Evolutionary conservation across 2,113 vertebrate species (phyloP).

Genomic region (Forbesichthys agassizii): DNA sequence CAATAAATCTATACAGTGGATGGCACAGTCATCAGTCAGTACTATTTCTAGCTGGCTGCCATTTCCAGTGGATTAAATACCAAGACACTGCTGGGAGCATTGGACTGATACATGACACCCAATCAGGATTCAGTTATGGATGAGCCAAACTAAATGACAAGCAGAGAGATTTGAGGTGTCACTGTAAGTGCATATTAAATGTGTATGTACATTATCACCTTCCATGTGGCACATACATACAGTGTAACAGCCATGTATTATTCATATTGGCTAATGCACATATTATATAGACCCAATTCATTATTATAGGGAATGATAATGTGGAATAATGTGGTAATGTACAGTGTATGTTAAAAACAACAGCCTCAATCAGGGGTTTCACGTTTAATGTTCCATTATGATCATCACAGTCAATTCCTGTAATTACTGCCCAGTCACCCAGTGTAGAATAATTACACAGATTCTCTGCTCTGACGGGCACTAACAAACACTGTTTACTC

Average conservation of each 20-base stretch:
- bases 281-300: not conserved
- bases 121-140: conserved; percentile 3
- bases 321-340: too few relatives aligned
- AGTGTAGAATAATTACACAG: conserved; percentile 18
- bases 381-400: conserved; percentile 20
- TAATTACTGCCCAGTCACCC: conserved; percentile 30
- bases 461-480: conserved; percentile 40
- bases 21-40: conserved; percentile 14
- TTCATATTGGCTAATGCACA: too few relatives aligned
- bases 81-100: conserved; percentile 36
- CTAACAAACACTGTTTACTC: conserved; percentile 17
- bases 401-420: conserved; percentile 33
- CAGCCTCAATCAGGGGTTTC: conserved; percentile 20
- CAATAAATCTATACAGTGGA: conserved; percentile 62
- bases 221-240: too few relatives aligned
- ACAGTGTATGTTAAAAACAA: conserved; percentile 21
- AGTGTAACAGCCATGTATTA: too few relatives aligned
- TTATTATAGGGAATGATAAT: conserved; percentile 10
- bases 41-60: conserved; percentile 21
- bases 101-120: not conserved
- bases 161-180: not conserved
- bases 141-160: conserved; percentile 7
- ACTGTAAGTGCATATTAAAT: too few relatives aligned
- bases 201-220: too few relatives aligned
- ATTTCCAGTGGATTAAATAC: conserved; percentile 35